Percentiles rank a stretch among this genome's conserved stretches.
phyloP scores from a whole-genome alignment of 2,888 invertebrate genomes.

The Brenthis ino region DNA sequence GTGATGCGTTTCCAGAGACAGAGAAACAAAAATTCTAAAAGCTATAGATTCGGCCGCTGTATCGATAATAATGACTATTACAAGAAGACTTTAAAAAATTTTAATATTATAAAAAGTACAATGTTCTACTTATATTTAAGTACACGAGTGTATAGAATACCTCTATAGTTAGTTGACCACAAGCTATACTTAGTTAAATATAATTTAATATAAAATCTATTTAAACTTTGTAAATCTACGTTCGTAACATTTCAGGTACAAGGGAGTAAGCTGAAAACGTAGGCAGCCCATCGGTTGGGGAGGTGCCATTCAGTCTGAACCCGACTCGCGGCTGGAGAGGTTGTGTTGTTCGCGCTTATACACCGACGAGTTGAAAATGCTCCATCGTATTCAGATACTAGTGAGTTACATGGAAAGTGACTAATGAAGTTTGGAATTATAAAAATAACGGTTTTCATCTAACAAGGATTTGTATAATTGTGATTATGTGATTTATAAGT shows the following conservation, averaged over 20 bases:
- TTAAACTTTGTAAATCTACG: constrained; percentile 36
- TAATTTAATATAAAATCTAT: constrained; percentile 22
- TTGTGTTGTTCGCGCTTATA: constrained; percentile 50
- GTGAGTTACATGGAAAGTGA: constrained; percentile 59
- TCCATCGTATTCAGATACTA: constrained; percentile 47
- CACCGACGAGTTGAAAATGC: constrained; percentile 67
- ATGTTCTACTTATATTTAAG: too few relatives aligned
- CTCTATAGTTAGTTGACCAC: not conserved
- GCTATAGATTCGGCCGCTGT: too few relatives aligned
- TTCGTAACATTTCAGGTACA: constrained; percentile 40
- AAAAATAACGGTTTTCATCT: constrained; percentile 43
- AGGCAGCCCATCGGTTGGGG: constrained; percentile 46
- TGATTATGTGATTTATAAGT: constrained; percentile 67
- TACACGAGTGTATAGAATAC: too few relatives aligned
- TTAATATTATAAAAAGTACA: too few relatives aligned
- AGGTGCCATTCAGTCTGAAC: constrained; percentile 56
- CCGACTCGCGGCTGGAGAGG: constrained; percentile 50
- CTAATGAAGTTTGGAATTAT: constrained; percentile 53
- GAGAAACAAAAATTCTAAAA: too few relatives aligned
- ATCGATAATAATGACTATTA: too few relatives aligned
- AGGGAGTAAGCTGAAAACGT: constrained; percentile 46
- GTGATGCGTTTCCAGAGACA: too few relatives aligned
- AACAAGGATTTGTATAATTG: constrained; percentile 56
- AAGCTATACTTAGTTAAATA: constrained; percentile 1
- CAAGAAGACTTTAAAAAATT: too few relatives aligned